A percentile compares a stretch with the other conserved stretches of the same genome.
Evolutionary conservation across 1,140 invertebrate species (phyloP).

Genomic region (Vollenhovia emeryi): DNA sequence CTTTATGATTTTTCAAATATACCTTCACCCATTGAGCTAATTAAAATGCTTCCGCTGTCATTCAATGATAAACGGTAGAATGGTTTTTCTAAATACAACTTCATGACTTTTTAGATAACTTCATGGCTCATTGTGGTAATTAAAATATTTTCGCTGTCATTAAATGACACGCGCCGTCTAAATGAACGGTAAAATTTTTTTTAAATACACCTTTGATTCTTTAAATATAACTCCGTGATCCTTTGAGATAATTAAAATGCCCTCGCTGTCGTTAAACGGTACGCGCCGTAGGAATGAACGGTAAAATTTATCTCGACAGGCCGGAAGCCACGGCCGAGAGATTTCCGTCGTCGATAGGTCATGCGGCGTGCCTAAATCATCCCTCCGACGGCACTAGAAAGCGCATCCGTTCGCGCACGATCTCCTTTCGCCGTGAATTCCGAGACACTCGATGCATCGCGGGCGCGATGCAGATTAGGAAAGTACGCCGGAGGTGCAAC

Average conservation of each 20-base stretch:
- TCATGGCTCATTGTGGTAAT: no score
- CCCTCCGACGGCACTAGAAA: slow-evolving; percentile 25
- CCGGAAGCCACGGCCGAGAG: neutral
- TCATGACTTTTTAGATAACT: no score
- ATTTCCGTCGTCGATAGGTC: slow-evolving; percentile 25
- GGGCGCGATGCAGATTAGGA: slow-evolving; percentile 57
- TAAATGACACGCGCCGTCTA: no score
- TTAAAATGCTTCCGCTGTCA: no score
- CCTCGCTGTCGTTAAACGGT: neutral
- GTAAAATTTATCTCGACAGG: slow-evolving; percentile 3
- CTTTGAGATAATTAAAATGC: neutral
- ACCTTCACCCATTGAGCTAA: no score
- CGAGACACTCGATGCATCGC: slow-evolving; percentile 58
- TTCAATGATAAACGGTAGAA: no score
- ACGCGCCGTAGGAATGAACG: neutral
- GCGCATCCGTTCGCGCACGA: slow-evolving; percentile 34
- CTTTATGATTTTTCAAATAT: no score
- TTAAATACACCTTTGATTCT: no score
- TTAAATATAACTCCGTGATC: neutral
- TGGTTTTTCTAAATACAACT: no score
- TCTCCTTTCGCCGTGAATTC: slow-evolving; percentile 41
- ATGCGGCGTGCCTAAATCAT: slow-evolving; percentile 40
- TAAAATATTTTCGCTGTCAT: no score
- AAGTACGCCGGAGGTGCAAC: slow-evolving; percentile 54
- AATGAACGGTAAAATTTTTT: no score